Percentiles rank a stretch among this genome's conserved stretches.
Conservation (phyloP, 2,888 invertebrate genomes). For the Hypena proboscidalis region DNA sequence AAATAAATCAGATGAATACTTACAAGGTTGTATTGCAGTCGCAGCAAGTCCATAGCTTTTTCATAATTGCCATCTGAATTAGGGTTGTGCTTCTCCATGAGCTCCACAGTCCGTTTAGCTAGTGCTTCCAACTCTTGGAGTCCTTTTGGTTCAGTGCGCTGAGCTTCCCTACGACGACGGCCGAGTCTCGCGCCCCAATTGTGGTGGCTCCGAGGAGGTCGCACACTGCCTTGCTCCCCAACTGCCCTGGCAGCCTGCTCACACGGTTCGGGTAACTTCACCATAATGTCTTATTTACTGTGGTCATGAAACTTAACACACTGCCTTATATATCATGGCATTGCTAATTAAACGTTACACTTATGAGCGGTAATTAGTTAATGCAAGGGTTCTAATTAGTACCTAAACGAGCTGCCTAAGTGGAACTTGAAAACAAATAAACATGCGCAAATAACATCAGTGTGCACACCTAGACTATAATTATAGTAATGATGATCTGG, state of each 20-base stretch:
- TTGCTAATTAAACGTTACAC: constrained; percentile 9
- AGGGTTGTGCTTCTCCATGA: constrained; percentile 53
- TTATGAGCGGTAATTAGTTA: constrained; percentile 17
- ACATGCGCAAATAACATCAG: constrained; percentile 9
- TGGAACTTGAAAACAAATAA: constrained; percentile 1
- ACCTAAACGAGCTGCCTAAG: constrained; percentile 5
- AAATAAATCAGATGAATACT: constrained; percentile 21
- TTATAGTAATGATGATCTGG: constrained; percentile 6
- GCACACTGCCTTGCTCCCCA: constrained; percentile 27
- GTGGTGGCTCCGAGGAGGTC: constrained; percentile 42
- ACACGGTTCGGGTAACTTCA: constrained; percentile 46
- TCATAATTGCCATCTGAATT: constrained; percentile 44
- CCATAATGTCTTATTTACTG: constrained; percentile 44
- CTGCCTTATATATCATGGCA: constrained; percentile 10
- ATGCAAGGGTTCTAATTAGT: constrained; percentile 13
- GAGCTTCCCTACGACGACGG: constrained; percentile 32
- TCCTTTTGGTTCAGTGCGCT: constrained; percentile 44
- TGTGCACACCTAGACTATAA: constrained; percentile 1
- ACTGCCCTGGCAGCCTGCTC: constrained; percentile 38
- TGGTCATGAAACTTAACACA: constrained; percentile 2
- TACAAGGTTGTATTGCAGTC: constrained; percentile 60
- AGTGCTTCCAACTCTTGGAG: constrained; percentile 52
- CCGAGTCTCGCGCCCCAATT: constrained; percentile 50
- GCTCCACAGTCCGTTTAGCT: constrained; percentile 42
- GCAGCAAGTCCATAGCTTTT: constrained; percentile 57